Evolutionary conservation across 2,888 invertebrate species (phyloP), one percentile per base, ranked within the genome.

Genomic region (Cephus pygmeus): DNA sequence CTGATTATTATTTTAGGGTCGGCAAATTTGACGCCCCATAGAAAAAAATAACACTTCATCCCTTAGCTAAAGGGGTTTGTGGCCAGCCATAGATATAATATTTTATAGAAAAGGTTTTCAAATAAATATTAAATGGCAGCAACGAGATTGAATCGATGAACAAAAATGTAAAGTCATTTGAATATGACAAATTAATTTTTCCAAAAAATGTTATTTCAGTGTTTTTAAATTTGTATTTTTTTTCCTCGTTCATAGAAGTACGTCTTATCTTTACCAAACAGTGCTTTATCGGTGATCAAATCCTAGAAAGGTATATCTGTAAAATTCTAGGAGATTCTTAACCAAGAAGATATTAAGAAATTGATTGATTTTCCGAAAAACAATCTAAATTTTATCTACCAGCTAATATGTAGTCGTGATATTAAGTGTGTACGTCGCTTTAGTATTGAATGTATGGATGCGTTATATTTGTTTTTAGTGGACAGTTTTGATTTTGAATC

Each of bases 11-110:
- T 84, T 81, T 79, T 56, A 76, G 79, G 77, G 79, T 78, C 75
- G 83, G 79, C 77, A 82, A 85, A 86, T 85, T 86, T 86, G 80
- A 85, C 83, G 81, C 81, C 82, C 79, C 78, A 81, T 71, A 71
- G 71, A 71, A 71, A 71, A 31, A 71, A 31, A 71, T 69, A 35
- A 35, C 33, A 69, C 69, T 30, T 71, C 23, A 9, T 56, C 56
- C 56, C 56, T 56, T 23, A 6, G 56, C 23, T 23, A 56, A 56
- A 56, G 23, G 56, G 23, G 56, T 56, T 56, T 23, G 56, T 6
- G 23, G 56, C 56, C 9, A 40, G 40, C 23, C 15, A 15, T 56
- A 23, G 56, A 56, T 56, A 2, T 56, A 56, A 56, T 2, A 56
- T 56, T 56, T 9, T 2, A 56, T 23, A 23, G 9, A 56, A 9